These are phyloP conservation scores for Spilosoma lubricipeda DNA, from an alignment of 2,888 invertebrate species.

Conservation along the genomic window DNA sequence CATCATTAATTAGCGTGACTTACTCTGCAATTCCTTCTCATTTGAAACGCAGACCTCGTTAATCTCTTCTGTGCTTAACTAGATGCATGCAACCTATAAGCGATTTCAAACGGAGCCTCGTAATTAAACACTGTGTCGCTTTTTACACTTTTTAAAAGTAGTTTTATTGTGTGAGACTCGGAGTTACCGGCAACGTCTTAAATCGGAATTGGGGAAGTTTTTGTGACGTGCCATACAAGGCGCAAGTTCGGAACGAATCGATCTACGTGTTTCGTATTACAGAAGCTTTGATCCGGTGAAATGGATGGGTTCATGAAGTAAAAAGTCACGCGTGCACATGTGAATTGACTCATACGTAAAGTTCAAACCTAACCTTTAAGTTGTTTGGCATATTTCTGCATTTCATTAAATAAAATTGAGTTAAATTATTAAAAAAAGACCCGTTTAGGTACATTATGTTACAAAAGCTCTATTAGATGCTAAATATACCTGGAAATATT, in stretches of 20 bases:
- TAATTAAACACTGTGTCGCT: constrained; percentile 41
- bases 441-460: background rate
- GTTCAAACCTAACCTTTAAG: background rate
- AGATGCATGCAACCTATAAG: constrained; percentile 52
- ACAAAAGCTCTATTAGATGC: background rate
- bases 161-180: constrained; percentile 52
- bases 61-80: constrained; percentile 63
- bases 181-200: constrained; percentile 49
- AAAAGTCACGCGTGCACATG: background rate
- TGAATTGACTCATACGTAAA: background rate
- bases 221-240: constrained; percentile 68
- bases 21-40: constrained; percentile 61
- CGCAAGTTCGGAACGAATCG: constrained; percentile 77
- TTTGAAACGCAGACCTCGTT: constrained; percentile 65
- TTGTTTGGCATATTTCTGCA: background rate
- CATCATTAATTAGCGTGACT: constrained; percentile 63
- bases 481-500: background rate
- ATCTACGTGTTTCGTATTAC: constrained; percentile 79
- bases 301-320: constrained; percentile 42
- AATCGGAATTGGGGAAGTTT: constrained; percentile 66
- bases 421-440: background rate
- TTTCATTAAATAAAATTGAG: background rate
- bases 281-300: constrained; percentile 66
- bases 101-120: constrained; percentile 54
- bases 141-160: constrained; percentile 45